Evolutionary conservation across 2,888 invertebrate species (phyloP), one percentile per base, ranked within the genome.

Genomic region (Hirtodrosophila trivittata): DNA sequence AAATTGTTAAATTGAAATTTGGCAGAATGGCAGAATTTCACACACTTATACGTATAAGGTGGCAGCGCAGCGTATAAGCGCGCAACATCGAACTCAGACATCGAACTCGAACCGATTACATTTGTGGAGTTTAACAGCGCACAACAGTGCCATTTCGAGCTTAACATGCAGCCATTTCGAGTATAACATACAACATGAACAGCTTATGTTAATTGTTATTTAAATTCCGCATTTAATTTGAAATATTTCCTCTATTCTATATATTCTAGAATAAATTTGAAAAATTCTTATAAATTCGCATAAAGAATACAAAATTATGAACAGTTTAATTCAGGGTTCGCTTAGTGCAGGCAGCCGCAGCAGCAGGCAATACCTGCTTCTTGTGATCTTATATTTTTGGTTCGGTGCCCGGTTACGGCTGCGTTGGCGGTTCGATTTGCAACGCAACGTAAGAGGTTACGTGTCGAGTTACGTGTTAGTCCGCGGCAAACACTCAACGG

Each of bases 401-500:
- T 47, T 71, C 47, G 60, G 14, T 58, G 70, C 16, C 7, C 46
- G 46, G 43, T 58, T 58, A 52, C 66, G 66, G 66, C 37, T 68
- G 74, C 63, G 74, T 68, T 74, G 74, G 74, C 57, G 74, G 70
- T 41, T 67, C 63, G 74, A 58, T 28, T 47, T 74, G 71, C 69
- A 74, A 52, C 64, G 42, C 60, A 68, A 70, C 64, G 70, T 75
- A 60, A 69, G 59, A 32, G 70, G 30, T 69, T 74, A 69, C 65
- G 70, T 64, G 58, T 26, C 26, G 51, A 73, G 50, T 67, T 62
- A 73, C 70, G 70, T 67, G 51, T 56, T 58, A 73, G 75, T 71
- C 71, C 66, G 71, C 73, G 66, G 66, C 70, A 75, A 74, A 75
- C 73, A 81, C 60, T 77, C 80, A 73, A 78, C 66, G 73, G 69